Evolutionary conservation across 2,113 vertebrate species (phyloP).

Genomic region (Antechinus flavipes): DNA sequence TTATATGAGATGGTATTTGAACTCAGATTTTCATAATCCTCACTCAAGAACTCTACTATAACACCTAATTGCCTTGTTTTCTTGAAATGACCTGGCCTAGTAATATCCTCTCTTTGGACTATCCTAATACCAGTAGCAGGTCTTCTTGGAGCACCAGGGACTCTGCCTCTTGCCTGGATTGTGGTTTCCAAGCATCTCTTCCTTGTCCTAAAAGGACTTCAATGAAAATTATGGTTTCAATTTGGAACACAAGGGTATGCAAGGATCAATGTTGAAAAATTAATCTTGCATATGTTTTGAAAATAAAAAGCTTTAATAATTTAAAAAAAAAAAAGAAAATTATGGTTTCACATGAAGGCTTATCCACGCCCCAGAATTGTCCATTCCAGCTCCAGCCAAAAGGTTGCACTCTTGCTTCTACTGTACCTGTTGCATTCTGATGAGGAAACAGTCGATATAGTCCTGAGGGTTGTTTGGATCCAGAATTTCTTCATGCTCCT

Average conservation of each 20-base stretch:
- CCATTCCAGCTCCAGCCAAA: background rate
- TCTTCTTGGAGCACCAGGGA: background rate
- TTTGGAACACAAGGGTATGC: too few relatives aligned
- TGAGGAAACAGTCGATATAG: conserved; percentile 89
- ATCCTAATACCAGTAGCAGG: background rate
- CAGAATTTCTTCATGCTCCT: conserved; percentile 81
- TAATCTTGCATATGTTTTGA: too few relatives aligned
- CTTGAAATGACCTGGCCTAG: background rate
- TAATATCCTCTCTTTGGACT: background rate
- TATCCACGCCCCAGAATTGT: background rate
- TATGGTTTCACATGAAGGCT: background rate
- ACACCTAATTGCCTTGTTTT: background rate
- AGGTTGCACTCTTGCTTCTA: too few relatives aligned
- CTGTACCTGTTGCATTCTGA: conserved; percentile 83
- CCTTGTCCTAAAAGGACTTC: background rate
- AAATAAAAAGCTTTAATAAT: too few relatives aligned
- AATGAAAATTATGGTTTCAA: background rate
- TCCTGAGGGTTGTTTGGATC: conserved; percentile 82
- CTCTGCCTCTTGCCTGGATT: background rate
- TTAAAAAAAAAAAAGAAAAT: too few relatives aligned
- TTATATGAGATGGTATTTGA: background rate
- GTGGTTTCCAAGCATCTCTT: background rate
- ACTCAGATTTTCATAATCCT: background rate
- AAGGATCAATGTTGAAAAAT: too few relatives aligned
- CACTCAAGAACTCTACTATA: background rate